phyloP scores from a whole-genome alignment of 2,888 invertebrate genomes.

The Tribolium freemani region DNA sequence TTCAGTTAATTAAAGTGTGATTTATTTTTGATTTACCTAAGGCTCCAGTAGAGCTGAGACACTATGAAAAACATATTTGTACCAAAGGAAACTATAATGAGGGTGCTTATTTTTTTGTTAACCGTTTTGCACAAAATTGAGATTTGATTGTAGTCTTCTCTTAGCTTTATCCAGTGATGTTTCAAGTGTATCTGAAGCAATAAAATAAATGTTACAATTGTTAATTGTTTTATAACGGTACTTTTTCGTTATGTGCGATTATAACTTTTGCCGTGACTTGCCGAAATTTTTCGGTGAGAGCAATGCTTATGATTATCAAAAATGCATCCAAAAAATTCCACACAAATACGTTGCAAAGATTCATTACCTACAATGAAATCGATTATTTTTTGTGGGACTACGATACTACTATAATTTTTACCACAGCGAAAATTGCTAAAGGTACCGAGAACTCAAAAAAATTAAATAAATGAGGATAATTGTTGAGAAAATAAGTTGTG shows the following conservation, averaged over 20 bases:
- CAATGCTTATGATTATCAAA: slow-evolving; percentile 35
- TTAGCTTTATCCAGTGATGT: slow-evolving; percentile 75
- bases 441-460: slow-evolving; percentile 66
- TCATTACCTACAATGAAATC: slow-evolving; percentile 32
- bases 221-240: neutral
- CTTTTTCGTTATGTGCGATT: slow-evolving; percentile 1
- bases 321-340: slow-evolving; percentile 42
- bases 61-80: slow-evolving; percentile 81
- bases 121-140: slow-evolving; percentile 74
- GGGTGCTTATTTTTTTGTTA: slow-evolving; percentile 73
- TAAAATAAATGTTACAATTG: slow-evolving; percentile 1
- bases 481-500: slow-evolving; percentile 39
- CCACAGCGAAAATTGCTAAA: slow-evolving; percentile 67
- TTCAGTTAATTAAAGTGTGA: neutral
- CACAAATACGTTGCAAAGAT: slow-evolving; percentile 29
- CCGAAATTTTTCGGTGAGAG: slow-evolving; percentile 14
- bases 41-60: slow-evolving; percentile 76
- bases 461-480: slow-evolving; percentile 69
- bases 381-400: too few relatives aligned
- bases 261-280: slow-evolving; percentile 16
- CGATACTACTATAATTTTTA: slow-evolving; percentile 3
- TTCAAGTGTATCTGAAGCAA: slow-evolving; percentile 71
- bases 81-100: slow-evolving; percentile 76
- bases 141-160: slow-evolving; percentile 77
- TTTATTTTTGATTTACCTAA: slow-evolving; percentile 69